phyloP scores from a whole-genome alignment of 2,888 invertebrate species.

The Trichacis sp. region DNA sequence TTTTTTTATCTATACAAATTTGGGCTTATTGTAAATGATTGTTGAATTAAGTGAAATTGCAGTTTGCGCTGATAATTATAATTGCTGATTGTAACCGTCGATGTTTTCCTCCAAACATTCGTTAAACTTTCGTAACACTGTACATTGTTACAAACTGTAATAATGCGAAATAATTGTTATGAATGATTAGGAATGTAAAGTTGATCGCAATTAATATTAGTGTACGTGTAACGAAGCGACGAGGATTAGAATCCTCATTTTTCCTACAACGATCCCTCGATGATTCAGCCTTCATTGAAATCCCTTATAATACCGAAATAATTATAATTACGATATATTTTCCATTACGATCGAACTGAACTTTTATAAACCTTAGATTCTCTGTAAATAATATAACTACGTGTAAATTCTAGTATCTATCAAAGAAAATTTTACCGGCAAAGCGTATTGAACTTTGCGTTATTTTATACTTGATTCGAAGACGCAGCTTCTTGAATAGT shows the following conservation, averaged over 20 bases:
- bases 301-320: neutral
- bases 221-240: too few relatives aligned
- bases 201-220: too few relatives aligned
- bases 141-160: too few relatives aligned
- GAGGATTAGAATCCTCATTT: neutral
- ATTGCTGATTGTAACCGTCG: too few relatives aligned
- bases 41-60: too few relatives aligned
- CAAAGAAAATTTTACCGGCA: neutral
- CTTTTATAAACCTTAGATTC: neutral
- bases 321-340: neutral
- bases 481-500: neutral
- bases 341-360: neutral
- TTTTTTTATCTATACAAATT: too few relatives aligned
- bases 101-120: too few relatives aligned
- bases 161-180: too few relatives aligned
- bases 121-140: too few relatives aligned
- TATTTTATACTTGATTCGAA: neutral
- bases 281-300: neutral
- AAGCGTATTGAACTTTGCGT: neutral
- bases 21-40: too few relatives aligned
- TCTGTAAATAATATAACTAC: neutral
- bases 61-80: too few relatives aligned
- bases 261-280: neutral
- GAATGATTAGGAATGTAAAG: too few relatives aligned
- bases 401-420: neutral